phyloP scores from a whole-genome alignment of 2,888 invertebrate species.

The Venustoraphidia nigricollis region DNA sequence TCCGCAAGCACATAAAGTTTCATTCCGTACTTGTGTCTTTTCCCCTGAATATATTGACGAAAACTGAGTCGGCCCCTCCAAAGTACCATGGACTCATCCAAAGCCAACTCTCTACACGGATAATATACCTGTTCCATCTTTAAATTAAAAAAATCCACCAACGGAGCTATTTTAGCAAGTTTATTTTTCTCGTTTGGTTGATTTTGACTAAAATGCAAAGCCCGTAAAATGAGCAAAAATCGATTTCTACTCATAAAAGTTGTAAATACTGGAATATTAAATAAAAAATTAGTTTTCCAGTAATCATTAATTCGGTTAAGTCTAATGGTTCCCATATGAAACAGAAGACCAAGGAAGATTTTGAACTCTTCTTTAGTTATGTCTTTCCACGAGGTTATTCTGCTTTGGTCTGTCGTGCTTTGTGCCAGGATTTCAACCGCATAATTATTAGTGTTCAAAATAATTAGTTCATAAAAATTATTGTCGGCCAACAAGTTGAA shows the following conservation, averaged over 20 bases:
- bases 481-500: slow-evolving; percentile 10
- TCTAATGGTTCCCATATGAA: slow-evolving; percentile 22
- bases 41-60: too few relatives aligned
- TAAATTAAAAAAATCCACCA: slow-evolving; percentile 22
- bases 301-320: slow-evolving; percentile 20
- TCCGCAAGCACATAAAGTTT: too few relatives aligned
- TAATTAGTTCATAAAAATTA: slow-evolving; percentile 9
- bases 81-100: slow-evolving; percentile 15
- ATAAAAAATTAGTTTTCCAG: slow-evolving; percentile 21
- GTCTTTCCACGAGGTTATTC: slow-evolving; percentile 17
- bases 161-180: slow-evolving; percentile 17
- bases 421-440: slow-evolving; percentile 9
- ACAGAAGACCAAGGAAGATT: slow-evolving; percentile 22
- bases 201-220: slow-evolving; percentile 19
- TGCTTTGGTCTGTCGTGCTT: slow-evolving; percentile 11
- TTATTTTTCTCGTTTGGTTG: slow-evolving; percentile 14
- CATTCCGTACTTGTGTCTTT: too few relatives aligned
- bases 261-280: slow-evolving; percentile 18
- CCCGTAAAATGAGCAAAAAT: slow-evolving; percentile 20
- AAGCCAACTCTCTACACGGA: slow-evolving; percentile 11
- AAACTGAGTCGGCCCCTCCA: too few relatives aligned
- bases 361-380: slow-evolving; percentile 15
- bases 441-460: slow-evolving; percentile 5
- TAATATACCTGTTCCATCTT: slow-evolving; percentile 10
- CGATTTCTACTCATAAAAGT: slow-evolving; percentile 20